phyloP scores from a whole-genome alignment of 2,797 vertebrate species.

The Scomberomorus guttatus region DNA sequence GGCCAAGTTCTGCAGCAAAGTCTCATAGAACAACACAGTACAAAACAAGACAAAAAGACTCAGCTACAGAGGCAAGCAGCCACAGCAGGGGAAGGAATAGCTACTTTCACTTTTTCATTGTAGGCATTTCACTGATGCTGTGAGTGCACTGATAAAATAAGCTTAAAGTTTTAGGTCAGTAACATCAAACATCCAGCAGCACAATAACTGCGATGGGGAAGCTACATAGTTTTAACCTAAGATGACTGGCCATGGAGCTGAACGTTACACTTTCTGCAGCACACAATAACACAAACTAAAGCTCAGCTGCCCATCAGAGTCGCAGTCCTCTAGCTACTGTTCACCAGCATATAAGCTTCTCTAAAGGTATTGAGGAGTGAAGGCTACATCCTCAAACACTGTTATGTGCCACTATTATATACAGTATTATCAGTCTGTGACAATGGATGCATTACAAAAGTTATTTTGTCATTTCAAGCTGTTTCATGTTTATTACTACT shows the following conservation, averaged over 20 bases:
- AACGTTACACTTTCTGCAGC: slow-evolving; percentile 35
- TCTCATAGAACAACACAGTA: slow-evolving; percentile 50
- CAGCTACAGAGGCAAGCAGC: slow-evolving; percentile 32
- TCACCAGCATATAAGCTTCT: slow-evolving; percentile 27
- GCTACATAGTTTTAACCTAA: slow-evolving; percentile 47
- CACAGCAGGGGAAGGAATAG: slow-evolving; percentile 39
- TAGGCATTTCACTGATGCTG: slow-evolving; percentile 56
- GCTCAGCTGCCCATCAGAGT: slow-evolving; percentile 24
- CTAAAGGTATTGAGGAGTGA: slow-evolving; percentile 3
- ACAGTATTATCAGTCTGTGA: neutral
- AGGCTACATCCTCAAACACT: slow-evolving; percentile 1
- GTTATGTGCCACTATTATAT: neutral
- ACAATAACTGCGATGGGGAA: slow-evolving; percentile 45
- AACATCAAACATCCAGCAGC: slow-evolving; percentile 63
- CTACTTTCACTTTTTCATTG: slow-evolving; percentile 51
- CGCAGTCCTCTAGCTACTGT: neutral
- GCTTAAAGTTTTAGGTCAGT: slow-evolving; percentile 70
- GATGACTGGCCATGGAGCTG: slow-evolving; percentile 51
- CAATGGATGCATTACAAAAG: neutral
- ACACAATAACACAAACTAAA: slow-evolving; percentile 31
- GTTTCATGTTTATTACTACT: neutral
- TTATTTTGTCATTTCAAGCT: neutral
- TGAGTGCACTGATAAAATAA: slow-evolving; percentile 63
- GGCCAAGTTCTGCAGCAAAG: slow-evolving; percentile 51
- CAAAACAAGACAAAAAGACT: slow-evolving; percentile 58